A percentile compares a stretch with the other conserved stretches of the same genome.
Conservation (phyloP, 2,113 vertebrate species). For the Saccopteryx leptura region DNA sequence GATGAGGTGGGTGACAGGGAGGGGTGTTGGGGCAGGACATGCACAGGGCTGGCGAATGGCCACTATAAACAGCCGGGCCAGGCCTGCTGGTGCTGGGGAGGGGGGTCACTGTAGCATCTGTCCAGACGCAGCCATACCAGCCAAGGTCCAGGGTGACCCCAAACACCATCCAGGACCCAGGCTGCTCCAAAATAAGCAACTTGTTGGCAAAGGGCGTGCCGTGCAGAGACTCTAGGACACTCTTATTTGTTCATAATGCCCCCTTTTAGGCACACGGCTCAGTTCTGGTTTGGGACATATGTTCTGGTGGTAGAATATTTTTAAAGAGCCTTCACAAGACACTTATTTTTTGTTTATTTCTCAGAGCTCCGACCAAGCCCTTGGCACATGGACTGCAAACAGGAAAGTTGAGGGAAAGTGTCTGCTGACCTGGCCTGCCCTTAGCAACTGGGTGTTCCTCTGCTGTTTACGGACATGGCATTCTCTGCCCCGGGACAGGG, state of each 20-base stretch:
- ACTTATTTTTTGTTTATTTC: constrained; percentile 68
- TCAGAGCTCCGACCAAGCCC: constrained; percentile 22
- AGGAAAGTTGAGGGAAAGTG: background rate
- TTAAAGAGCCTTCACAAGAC: constrained; percentile 67
- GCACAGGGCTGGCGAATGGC: background rate
- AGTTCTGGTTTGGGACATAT: background rate
- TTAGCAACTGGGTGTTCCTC: background rate
- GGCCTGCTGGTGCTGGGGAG: background rate
- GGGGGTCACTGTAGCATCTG: background rate
- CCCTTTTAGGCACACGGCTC: background rate
- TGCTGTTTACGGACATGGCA: constrained; percentile 2
- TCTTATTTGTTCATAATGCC: background rate
- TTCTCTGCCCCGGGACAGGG: background rate
- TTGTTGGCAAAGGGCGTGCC: background rate
- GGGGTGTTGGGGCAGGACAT: background rate
- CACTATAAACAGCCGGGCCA: background rate
- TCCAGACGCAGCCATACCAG: background rate
- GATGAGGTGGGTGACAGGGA: constrained; percentile 7
- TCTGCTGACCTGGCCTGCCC: constrained; percentile 2
- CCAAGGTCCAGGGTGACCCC: background rate
- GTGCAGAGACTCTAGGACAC: background rate
- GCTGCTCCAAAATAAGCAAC: background rate
- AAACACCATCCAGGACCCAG: background rate
- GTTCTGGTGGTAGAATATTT: constrained; percentile 60
- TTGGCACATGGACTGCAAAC: background rate